phyloP scores from a whole-genome alignment of 2,888 invertebrate genomes.

The Drosophila longiperda region DNA sequence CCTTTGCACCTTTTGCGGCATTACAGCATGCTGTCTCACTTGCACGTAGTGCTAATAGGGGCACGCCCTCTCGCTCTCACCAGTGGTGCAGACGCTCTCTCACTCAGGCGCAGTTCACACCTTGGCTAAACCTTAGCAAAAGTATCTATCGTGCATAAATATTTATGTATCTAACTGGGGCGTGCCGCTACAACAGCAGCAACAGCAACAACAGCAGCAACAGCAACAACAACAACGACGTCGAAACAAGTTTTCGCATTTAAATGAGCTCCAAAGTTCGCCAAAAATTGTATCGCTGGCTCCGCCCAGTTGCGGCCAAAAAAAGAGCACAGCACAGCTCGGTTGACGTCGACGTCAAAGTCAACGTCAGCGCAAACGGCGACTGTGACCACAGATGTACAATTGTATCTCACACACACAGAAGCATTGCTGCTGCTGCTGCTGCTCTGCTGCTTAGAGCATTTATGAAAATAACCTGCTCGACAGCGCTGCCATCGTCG shows the following conservation, averaged over 20 bases:
- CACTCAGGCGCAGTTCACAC: constrained; percentile 68
- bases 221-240: constrained; percentile 15
- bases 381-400: constrained; percentile 18
- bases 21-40: constrained; percentile 32
- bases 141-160: constrained; percentile 79
- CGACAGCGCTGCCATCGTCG: constrained; percentile 47
- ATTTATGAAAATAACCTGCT: constrained; percentile 67
- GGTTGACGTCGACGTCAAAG: constrained; percentile 1
- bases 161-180: constrained; percentile 82
- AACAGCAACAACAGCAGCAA: constrained; percentile 18
- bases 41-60: constrained; percentile 2
- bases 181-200: constrained; percentile 73
- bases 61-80: constrained; percentile 16
- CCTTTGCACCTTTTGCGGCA: constrained; percentile 56
- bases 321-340: constrained; percentile 40
- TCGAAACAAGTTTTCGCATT: constrained; percentile 64
- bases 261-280: constrained; percentile 74
- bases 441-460: constrained; percentile 52
- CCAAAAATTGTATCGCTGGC: constrained; percentile 68
- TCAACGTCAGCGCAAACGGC: constrained; percentile 11
- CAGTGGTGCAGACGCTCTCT: constrained; percentile 14
- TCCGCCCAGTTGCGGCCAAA: constrained; percentile 76
- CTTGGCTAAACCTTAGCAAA: constrained; percentile 73
- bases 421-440: constrained; percentile 16
- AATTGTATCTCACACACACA: constrained; percentile 36